Evolutionary conservation across 2,888 invertebrate genomes (phyloP).

Genomic region (Cybosia mesomella): DNA sequence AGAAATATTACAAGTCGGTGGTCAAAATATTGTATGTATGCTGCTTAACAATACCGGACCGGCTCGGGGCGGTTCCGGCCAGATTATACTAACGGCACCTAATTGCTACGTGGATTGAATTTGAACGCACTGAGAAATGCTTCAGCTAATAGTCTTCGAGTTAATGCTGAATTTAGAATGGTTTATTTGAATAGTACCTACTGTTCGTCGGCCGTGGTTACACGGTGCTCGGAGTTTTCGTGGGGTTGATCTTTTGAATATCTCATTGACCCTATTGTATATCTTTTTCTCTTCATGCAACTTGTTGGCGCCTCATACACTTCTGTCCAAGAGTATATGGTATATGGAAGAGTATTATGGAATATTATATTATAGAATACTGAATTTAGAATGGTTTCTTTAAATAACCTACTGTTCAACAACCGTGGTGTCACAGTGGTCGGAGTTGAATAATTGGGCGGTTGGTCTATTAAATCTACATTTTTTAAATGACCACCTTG

Average conservation of each 20-base stretch:
- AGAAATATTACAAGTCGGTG: neutral
- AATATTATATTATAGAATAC: no score
- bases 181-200: conserved; percentile 44
- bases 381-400: conserved; percentile 52
- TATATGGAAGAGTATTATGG: no score
- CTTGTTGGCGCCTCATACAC: no score
- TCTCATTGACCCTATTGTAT: no score
- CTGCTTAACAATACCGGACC: conserved; percentile 34
- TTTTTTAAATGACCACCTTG: no score
- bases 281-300: no score
- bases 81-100: conserved; percentile 75
- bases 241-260: neutral
- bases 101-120: conserved; percentile 81
- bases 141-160: conserved; percentile 52
- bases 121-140: conserved; percentile 54
- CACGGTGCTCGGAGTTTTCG: neutral
- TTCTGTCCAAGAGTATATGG: no score
- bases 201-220: neutral
- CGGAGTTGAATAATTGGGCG: no score
- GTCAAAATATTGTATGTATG: neutral
- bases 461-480: no score
- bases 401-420: conserved; percentile 28
- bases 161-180: conserved; percentile 53
- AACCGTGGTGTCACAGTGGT: neutral
- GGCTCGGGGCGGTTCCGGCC: conserved; percentile 54